phyloP scores from a whole-genome alignment of 2,113 vertebrate genomes.

The Tachysurus fulvidraco region DNA sequence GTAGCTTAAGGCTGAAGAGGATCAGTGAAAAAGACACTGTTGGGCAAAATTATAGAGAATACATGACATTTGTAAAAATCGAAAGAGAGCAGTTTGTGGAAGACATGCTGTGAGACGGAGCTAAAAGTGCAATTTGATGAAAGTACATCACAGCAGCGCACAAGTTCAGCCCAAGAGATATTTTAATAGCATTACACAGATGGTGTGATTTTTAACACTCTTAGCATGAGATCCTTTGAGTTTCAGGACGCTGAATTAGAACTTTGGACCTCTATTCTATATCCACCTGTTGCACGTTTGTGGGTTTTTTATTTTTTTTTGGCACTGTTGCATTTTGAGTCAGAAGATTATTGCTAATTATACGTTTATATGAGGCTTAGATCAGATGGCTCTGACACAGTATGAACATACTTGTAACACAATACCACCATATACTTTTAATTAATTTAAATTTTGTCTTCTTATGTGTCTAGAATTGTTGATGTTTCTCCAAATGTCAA shows the following conservation, averaged over 20 bases:
- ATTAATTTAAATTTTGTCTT: too few species aligned
- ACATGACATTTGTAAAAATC: conserved; percentile 32
- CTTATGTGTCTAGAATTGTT: too few species aligned
- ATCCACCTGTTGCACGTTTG: background rate
- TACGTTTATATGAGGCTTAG: background rate
- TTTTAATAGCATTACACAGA: conserved; percentile 23
- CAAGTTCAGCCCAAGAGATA: background rate
- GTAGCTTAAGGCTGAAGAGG: conserved; percentile 12
- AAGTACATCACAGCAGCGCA: conserved; percentile 10
- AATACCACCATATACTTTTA: background rate
- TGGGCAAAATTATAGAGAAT: background rate
- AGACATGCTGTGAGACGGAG: background rate
- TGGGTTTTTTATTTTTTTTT: background rate
- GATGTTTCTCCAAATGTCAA: too few species aligned
- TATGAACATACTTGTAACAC: background rate
- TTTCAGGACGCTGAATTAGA: background rate
- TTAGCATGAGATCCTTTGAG: background rate
- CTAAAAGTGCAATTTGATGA: background rate
- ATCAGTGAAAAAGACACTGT: background rate
- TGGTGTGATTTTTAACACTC: conserved; percentile 7
- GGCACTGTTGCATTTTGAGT: background rate
- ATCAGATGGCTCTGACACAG: background rate
- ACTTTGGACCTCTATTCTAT: background rate
- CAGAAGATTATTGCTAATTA: background rate
- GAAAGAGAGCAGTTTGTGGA: conserved; percentile 36